Percentiles rank a stretch among this genome's conserved stretches.
phyloP scores from a whole-genome alignment of 2,113 vertebrate species.

The Gopherus flavomarginatus region DNA sequence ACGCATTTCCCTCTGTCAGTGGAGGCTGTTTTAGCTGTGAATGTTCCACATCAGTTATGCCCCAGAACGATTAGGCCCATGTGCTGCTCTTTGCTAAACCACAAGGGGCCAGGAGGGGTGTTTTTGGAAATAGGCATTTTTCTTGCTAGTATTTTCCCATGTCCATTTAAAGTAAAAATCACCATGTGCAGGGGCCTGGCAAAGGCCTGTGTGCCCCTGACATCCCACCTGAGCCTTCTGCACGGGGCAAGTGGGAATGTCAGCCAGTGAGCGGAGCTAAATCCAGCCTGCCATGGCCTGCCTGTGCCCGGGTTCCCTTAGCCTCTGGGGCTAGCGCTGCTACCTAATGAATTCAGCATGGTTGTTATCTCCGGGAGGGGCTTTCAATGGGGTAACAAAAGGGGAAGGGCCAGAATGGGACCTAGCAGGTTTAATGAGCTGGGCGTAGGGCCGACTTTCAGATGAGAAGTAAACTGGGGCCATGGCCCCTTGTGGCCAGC shows the following conservation, averaged over 20 bases:
- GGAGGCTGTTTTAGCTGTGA: background rate
- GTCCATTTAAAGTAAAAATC: background rate
- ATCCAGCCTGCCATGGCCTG: too few species aligned
- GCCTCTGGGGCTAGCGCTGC: too few species aligned
- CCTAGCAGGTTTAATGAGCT: background rate
- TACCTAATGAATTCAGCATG: background rate
- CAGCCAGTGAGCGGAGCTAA: background rate
- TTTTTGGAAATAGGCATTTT: background rate
- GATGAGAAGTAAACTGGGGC: background rate
- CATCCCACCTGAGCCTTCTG: background rate
- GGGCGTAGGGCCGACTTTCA: background rate
- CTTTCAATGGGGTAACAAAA: background rate
- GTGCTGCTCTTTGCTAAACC: background rate
- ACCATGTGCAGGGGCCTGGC: background rate
- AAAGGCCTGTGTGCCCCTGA: background rate
- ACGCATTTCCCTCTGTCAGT: background rate
- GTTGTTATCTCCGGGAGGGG: background rate
- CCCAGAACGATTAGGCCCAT: background rate
- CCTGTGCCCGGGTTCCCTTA: background rate
- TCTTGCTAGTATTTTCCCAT: too few species aligned
- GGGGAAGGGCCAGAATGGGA: background rate
- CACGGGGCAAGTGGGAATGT: background rate
- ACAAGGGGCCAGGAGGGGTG: rapidly evolving
- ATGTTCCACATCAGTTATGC: background rate
- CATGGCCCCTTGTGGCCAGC: background rate